A percentile compares a stretch with the other conserved stretches of the same genome.
phyloP scores from a whole-genome alignment of 2,888 invertebrate genomes.

The Lysandra bellargus region DNA sequence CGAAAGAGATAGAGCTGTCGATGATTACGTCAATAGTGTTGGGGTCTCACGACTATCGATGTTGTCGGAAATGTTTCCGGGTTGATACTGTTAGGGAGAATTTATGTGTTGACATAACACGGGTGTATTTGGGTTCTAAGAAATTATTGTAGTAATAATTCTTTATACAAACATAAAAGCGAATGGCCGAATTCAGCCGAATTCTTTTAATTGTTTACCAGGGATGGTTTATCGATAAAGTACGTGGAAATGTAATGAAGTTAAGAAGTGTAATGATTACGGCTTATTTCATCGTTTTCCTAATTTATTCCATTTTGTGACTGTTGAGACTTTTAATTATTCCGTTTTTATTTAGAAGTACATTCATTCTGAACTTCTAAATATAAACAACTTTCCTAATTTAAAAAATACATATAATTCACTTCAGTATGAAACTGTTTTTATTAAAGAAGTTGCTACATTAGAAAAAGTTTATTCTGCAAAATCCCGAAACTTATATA shows the following conservation, averaged over 20 bases:
- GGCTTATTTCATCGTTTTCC: no score
- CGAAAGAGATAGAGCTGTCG: constrained; percentile 15
- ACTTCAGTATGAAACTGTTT: no score
- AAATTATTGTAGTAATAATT: background rate
- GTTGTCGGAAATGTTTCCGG: constrained; percentile 67
- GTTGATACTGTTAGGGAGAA: constrained; percentile 53
- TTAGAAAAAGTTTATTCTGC: no score
- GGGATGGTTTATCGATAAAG: background rate
- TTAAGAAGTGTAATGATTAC: background rate
- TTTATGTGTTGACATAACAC: constrained; percentile 35
- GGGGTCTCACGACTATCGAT: constrained; percentile 68
- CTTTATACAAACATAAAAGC: background rate
- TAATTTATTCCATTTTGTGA: no score
- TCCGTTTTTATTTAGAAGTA: no score
- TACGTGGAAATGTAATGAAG: background rate
- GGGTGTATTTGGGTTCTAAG: constrained; percentile 18
- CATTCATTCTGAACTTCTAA: no score
- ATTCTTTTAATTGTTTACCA: background rate
- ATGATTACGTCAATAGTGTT: constrained; percentile 42
- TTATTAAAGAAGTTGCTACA: no score
- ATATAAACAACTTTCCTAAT: no score
- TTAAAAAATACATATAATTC: no score
- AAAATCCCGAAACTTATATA: no score
- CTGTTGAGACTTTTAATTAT: no score
- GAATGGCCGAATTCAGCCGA: background rate